These are phyloP conservation scores for Lagorchestes hirsutus DNA, from an alignment of 2,797 vertebrate genomes.

Conservation along the genomic window DNA sequence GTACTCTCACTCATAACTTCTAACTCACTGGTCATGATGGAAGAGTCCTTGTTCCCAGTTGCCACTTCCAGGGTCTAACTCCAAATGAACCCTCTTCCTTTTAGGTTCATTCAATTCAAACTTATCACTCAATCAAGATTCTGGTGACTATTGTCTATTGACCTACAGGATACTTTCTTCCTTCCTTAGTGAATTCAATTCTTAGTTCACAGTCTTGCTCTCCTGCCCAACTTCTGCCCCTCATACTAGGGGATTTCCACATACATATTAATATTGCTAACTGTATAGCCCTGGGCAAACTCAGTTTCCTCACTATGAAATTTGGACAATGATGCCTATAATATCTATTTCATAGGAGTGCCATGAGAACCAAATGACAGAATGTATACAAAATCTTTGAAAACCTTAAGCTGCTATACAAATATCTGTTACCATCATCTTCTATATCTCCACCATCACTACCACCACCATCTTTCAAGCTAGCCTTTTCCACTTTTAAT, in stretches of 20 bases:
- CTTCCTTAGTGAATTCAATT: not conserved
- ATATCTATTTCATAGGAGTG: not conserved
- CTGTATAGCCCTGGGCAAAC: not conserved
- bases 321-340: not conserved
- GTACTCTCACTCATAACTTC: not conserved
- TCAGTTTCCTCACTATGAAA: not conserved
- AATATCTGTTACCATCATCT: not conserved
- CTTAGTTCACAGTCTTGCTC: not conserved
- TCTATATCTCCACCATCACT: not conserved
- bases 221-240: not conserved
- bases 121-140: not conserved
- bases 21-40: not conserved
- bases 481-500: not conserved
- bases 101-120: not conserved
- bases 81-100: not conserved
- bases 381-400: not conserved
- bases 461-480: not conserved
- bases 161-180: not conserved
- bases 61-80: not conserved
- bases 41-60: not conserved
- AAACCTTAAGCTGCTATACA: not conserved
- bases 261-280: not conserved
- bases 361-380: not conserved
- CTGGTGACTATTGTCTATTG: not conserved
- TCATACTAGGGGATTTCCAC: not conserved